These are phyloP conservation scores for Oryzias curvinotus DNA, from an alignment of 2,113 vertebrate species.

Conservation along the genomic window DNA sequence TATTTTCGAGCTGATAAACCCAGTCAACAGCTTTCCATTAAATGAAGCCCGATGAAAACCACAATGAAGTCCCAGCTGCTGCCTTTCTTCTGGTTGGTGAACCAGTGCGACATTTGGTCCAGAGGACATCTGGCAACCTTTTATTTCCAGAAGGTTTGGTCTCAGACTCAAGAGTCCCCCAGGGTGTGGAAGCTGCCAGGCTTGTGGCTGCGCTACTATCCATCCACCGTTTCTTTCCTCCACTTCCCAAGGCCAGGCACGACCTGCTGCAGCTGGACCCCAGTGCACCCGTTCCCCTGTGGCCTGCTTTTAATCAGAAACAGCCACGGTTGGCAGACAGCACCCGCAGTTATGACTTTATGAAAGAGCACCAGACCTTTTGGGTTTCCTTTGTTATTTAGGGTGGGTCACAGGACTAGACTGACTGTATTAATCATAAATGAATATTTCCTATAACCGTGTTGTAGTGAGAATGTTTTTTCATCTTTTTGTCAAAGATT, in stretches of 20 bases:
- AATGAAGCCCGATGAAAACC: slow-evolving; percentile 13
- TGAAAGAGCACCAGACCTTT: slow-evolving; percentile 51
- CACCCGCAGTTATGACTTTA: slow-evolving; percentile 53
- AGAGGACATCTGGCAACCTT: slow-evolving; percentile 56
- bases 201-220: neutral
- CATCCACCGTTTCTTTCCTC: neutral
- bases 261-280: slow-evolving; percentile 52
- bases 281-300: slow-evolving; percentile 15
- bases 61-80: slow-evolving; percentile 27
- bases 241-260: slow-evolving; percentile 3
- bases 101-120: slow-evolving; percentile 24
- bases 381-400: slow-evolving; percentile 37
- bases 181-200: slow-evolving; percentile 26
- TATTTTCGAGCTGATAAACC: slow-evolving; percentile 18
- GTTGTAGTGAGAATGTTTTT: neutral
- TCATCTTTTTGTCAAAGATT: too few species aligned
- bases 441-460: slow-evolving; percentile 7
- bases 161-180: slow-evolving; percentile 35
- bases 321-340: slow-evolving; percentile 47
- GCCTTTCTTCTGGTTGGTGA: slow-evolving; percentile 5
- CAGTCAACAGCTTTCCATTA: slow-evolving; percentile 11
- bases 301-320: slow-evolving; percentile 54
- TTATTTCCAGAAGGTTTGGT: slow-evolving; percentile 39
- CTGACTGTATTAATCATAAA: slow-evolving; percentile 38
- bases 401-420: slow-evolving; percentile 15